phyloP scores from a whole-genome alignment of 2,113 vertebrate genomes.

The Climacteris rufus region DNA sequence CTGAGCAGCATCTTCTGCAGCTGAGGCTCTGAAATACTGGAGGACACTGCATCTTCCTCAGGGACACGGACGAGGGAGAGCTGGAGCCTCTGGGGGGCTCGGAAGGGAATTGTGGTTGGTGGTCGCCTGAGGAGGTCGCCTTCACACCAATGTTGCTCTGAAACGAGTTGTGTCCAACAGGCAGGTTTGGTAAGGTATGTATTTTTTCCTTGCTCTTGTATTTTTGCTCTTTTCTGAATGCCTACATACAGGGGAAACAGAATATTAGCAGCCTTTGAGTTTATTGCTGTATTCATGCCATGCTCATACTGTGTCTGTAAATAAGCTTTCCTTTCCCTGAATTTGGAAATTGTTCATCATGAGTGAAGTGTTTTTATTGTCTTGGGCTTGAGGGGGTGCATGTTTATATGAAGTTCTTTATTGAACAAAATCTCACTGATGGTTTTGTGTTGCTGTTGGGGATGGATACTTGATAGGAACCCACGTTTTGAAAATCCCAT shows the following conservation, averaged over 20 bases:
- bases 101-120: neutral
- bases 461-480: neutral
- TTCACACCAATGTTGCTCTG: conserved; percentile 68
- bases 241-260: neutral
- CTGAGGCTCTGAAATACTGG: conserved; percentile 54
- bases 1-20: conserved; percentile 11
- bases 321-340: neutral
- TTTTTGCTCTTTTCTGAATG: neutral
- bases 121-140: conserved; percentile 19
- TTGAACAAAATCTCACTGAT: neutral
- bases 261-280: neutral
- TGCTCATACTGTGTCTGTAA: neutral
- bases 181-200: conserved; percentile 67
- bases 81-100: neutral
- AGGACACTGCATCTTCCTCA: conserved; percentile 42
- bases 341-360: neutral
- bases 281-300: neutral
- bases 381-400: neutral
- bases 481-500: neutral
- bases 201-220: neutral
- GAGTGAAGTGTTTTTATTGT: neutral
- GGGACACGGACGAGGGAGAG: neutral
- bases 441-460: neutral
- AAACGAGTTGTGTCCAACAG: conserved; percentile 15
- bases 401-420: neutral